Conservation (phyloP, 2,888 invertebrate genomes). For the Ornithoptera priamus region DNA sequence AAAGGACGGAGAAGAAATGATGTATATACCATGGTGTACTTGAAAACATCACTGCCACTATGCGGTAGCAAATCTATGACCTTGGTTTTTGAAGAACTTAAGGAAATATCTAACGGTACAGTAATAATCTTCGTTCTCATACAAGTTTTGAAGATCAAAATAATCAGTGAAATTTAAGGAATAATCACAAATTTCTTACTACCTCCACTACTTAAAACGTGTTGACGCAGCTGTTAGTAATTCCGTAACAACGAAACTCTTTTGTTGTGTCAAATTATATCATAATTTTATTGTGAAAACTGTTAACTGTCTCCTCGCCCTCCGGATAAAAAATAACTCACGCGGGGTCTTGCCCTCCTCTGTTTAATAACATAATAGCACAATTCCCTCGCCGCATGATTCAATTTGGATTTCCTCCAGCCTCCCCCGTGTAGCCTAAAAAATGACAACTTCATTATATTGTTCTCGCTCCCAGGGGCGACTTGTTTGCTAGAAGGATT, state of each 20-base stretch:
- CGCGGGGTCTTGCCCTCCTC: conserved; percentile 80
- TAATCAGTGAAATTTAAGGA: too few relatives aligned
- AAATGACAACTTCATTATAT: conserved; percentile 81
- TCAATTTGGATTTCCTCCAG: conserved; percentile 84
- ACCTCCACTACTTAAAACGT: conserved; percentile 29
- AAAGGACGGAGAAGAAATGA: too few relatives aligned
- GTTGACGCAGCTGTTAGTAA: conserved; percentile 42
- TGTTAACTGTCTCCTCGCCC: conserved; percentile 78
- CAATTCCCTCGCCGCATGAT: conserved; percentile 84
- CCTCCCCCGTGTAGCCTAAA: conserved; percentile 76
- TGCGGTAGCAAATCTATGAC: too few relatives aligned
- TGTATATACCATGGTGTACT: too few relatives aligned
- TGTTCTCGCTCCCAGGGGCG: conserved; percentile 73
- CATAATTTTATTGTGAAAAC: conserved; percentile 80
- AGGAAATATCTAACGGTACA: too few relatives aligned
- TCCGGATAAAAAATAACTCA: conserved; percentile 69
- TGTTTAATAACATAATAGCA: conserved; percentile 85
- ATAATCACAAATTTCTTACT: neutral
- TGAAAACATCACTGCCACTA: too few relatives aligned
- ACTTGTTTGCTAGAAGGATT: conserved; percentile 79
- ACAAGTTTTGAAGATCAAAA: too few relatives aligned
- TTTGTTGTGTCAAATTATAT: conserved; percentile 77
- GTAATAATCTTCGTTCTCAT: too few relatives aligned
- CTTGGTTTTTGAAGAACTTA: too few relatives aligned
- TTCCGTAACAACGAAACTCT: conserved; percentile 46